Base-by-base conservation (phyloP, 2,113 vertebrate species). In the Chauna torquata region DNA sequence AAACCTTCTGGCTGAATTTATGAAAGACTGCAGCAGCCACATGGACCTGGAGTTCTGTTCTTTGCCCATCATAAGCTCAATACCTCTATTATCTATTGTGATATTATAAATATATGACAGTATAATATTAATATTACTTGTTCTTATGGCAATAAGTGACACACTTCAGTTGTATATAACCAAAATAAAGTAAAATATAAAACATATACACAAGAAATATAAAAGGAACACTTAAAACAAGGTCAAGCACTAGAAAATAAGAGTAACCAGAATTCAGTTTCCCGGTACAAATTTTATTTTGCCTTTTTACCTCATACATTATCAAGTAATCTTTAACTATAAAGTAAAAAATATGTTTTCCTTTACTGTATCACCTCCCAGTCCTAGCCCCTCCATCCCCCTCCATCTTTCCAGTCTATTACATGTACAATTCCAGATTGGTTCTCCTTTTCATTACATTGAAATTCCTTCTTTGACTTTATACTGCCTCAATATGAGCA, bases 11-110 rank as follows among this genome's bases (percentile, higher is more conserved):
- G 10, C 58, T 22, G 76, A 76, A 69, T 61, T 88, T 66, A 72
- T 1, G 0, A 47, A 55, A 0, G 0, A 36, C 30, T 74, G 12
- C 7, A 69, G 52, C 30, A 86, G 8, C 10, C 34, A n/a, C 11
- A 3, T 62, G 9, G 11, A 89, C n/a, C 10, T 47, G 32, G 34
- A 19, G 8, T 24, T 75, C 28, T 20, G 34, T 69, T 47, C 25
- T 42, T 25, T 44, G 55, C 6, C 11, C 38, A 13, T n/a, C 10
- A 45, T 32, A 82, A 69, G 1, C 9, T 79, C n/a, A 80, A 49
- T 3, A 57, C 15, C 3, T 8, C 4, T n/a, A 18, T 49, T 70
- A 74, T 82, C 86, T 74, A 65, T 34, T 82, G 16, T 27, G 17
- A 44, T 52, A 45, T 11, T 72, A 32, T 32, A 54, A 66, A 59